Conservation (phyloP, 2,113 vertebrate species). For the Anseranas semipalmata region DNA sequence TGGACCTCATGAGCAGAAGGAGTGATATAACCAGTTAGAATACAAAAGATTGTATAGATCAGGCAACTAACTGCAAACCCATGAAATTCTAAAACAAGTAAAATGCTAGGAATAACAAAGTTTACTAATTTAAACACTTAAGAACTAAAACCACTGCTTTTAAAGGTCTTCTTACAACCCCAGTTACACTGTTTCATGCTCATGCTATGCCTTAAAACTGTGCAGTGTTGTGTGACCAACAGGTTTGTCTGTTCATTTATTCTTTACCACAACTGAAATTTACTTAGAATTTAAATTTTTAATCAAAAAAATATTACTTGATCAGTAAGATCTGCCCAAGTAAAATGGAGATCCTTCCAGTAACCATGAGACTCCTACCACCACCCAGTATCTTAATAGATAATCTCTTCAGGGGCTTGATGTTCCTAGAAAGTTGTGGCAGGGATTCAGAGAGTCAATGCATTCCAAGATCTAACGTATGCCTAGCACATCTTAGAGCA, state of each 20-base stretch:
- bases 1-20: neutral
- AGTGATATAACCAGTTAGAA: neutral
- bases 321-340: neutral
- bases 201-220: neutral
- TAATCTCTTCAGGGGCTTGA: neutral
- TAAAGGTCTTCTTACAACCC: neutral
- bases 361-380: neutral
- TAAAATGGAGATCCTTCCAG: neutral
- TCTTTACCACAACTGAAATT: neutral
- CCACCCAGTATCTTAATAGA: neutral
- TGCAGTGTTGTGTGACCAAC: neutral
- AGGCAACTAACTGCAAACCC: neutral
- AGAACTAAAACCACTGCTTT: neutral
- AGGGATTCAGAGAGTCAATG: neutral
- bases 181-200: neutral
- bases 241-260: neutral
- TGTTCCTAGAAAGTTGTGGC: neutral
- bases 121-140: neutral
- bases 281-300: neutral
- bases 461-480: neutral
- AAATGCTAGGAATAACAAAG: neutral
- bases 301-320: neutral
- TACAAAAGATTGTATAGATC: constrained; percentile 6
- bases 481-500: neutral
- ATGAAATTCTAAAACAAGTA: neutral